A percentile compares a stretch with the other conserved stretches of the same genome.
These are phyloP conservation scores for Cheilosia variabilis DNA, from an alignment of 2,888 invertebrate genomes.

Conservation along the genomic window DNA sequence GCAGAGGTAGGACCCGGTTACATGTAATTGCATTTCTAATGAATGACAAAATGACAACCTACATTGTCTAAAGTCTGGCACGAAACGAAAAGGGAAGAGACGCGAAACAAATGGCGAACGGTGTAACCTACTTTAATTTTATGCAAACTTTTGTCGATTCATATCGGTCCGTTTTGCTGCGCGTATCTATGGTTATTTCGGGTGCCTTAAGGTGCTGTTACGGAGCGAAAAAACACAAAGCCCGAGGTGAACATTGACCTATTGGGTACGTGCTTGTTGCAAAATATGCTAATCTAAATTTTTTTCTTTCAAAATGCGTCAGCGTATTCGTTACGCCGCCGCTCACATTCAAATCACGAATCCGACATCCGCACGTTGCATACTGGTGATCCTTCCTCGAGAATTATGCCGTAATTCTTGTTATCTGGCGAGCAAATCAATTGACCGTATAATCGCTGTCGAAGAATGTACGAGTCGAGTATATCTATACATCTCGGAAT, in stretches of 20 bases:
- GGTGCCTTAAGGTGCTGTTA: conserved; percentile 7
- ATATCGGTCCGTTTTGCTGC: background rate
- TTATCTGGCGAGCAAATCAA: conserved; percentile 24
- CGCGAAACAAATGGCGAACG: conserved; percentile 27
- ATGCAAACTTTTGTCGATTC: conserved; percentile 34
- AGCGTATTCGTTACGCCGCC: background rate
- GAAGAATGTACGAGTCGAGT: too few species aligned
- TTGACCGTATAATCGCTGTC: conserved; percentile 10
- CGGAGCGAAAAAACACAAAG: conserved; percentile 32
- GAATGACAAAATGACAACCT: conserved; percentile 68
- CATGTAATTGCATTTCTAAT: conserved; percentile 68
- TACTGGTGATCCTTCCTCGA: conserved; percentile 19
- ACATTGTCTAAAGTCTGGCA: conserved; percentile 38
- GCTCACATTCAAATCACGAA: conserved; percentile 8
- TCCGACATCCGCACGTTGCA: background rate
- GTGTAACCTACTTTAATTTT: conserved; percentile 58
- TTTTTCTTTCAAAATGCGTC: conserved; percentile 32
- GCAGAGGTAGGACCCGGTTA: conserved; percentile 49
- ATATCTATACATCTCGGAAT: background rate
- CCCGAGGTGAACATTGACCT: conserved; percentile 51
- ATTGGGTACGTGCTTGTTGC: conserved; percentile 18
- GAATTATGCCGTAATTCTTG: conserved; percentile 12
- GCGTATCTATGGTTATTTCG: conserved; percentile 52
- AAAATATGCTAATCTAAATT: conserved; percentile 48
- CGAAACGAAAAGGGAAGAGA: conserved; percentile 2